Conservation (phyloP, 2,888 invertebrate species). For the Drosophila borealis region DNA sequence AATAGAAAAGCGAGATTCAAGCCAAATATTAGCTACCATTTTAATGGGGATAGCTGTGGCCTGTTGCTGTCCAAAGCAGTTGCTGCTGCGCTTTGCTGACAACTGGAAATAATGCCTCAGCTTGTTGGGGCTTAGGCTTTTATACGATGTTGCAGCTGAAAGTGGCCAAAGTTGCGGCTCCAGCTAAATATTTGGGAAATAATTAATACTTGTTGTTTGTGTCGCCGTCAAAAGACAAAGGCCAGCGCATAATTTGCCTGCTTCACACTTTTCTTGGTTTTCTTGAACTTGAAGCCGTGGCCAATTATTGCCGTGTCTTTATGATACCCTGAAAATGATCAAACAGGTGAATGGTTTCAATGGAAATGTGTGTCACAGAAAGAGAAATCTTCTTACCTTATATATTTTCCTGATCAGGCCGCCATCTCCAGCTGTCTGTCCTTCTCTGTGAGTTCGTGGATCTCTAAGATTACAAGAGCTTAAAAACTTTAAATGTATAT, state of each 20-base stretch:
- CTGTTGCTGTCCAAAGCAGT: slow-evolving; percentile 12
- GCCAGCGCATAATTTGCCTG: slow-evolving; percentile 60
- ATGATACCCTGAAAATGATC: background rate
- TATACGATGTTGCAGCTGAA: slow-evolving; percentile 49
- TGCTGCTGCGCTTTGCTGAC: slow-evolving; percentile 54
- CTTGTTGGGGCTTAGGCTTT: slow-evolving; percentile 52
- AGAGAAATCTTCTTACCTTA: no score
- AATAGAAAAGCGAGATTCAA: background rate
- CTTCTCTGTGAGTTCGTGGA: no score
- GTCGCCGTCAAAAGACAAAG: slow-evolving; percentile 35
- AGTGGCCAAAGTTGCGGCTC: slow-evolving; percentile 7
- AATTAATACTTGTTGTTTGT: slow-evolving; percentile 55
- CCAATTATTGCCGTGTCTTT: slow-evolving; percentile 58
- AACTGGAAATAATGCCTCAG: slow-evolving; percentile 60
- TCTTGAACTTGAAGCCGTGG: slow-evolving; percentile 63
- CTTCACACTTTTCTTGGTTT: slow-evolving; percentile 77
- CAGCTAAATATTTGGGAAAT: slow-evolving; percentile 41
- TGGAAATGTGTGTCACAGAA: no score
- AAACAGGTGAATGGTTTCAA: no score
- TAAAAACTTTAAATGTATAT: no score
- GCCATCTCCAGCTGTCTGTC: no score
- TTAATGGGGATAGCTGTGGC: background rate
- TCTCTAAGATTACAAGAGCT: no score
- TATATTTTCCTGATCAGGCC: no score
- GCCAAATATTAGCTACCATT: slow-evolving; percentile 47